phyloP scores from a whole-genome alignment of 2,888 invertebrate genomes.

The Hermaeophaga mercurialis region DNA sequence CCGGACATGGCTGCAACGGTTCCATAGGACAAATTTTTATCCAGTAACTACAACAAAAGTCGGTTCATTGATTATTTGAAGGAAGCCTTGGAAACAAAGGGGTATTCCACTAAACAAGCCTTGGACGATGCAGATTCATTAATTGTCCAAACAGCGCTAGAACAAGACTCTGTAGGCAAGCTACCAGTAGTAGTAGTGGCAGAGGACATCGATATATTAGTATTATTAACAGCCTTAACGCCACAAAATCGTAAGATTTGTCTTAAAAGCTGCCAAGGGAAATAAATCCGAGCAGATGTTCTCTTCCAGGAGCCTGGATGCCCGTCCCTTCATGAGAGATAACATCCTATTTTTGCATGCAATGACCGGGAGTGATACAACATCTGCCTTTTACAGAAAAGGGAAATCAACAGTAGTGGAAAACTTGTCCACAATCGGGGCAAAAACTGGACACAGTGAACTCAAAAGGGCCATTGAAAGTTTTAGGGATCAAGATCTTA shows the following conservation, averaged over 20 bases:
- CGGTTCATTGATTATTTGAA: constrained; percentile 3
- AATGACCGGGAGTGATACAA: too few relatives aligned
- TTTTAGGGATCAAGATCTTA: too few relatives aligned
- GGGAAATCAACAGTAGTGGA: too few relatives aligned
- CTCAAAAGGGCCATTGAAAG: too few relatives aligned
- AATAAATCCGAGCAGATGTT: neutral
- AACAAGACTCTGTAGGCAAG: constrained; percentile 7
- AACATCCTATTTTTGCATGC: neutral
- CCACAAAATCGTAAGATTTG: neutral
- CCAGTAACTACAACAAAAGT: constrained; percentile 13
- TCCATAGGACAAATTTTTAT: constrained; percentile 15
- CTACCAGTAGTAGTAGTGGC: constrained; percentile 21
- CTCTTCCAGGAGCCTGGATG: constrained; percentile 1
- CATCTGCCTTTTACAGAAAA: too few relatives aligned
- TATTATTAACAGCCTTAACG: constrained; percentile 8
- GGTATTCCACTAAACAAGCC: too few relatives aligned
- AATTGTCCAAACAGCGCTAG: too few relatives aligned
- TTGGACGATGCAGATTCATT: too few relatives aligned
- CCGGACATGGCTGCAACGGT: constrained; percentile 1
- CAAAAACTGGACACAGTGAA: neutral
- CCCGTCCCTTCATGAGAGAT: neutral
- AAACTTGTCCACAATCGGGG: too few relatives aligned
- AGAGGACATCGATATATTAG: constrained; percentile 13
- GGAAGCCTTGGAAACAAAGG: constrained; percentile 7
- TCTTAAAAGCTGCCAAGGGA: constrained; percentile 5